These are phyloP conservation scores for Pangasius mekongensis DNA, from an alignment of 2,797 vertebrate species.

Conservation along the genomic window DNA sequence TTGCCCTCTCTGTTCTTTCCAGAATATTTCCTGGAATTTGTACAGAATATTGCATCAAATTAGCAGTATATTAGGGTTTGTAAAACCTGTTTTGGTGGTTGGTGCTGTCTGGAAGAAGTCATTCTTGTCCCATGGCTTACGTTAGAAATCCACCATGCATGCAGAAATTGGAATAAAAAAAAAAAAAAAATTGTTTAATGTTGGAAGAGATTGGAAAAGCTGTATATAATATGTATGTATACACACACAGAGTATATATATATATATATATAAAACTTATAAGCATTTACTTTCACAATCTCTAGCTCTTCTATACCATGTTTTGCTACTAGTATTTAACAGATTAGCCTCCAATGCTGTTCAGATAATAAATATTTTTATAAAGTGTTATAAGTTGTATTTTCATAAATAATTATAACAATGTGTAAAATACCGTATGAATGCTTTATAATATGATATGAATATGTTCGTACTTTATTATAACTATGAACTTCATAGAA, in stretches of 20 bases:
- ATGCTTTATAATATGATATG: no score
- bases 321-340: conserved; percentile 64
- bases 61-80: neutral
- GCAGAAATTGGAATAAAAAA: neutral
- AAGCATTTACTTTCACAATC: conserved; percentile 45
- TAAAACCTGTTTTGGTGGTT: neutral
- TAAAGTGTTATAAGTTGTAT: no score
- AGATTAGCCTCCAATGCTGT: conserved; percentile 50
- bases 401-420: no score
- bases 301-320: conserved; percentile 51
- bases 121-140: neutral
- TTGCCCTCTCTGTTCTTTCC: neutral
- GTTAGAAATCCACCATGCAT: neutral
- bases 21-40: no score
- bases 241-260: no score
- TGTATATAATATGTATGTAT: no score
- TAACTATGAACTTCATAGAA: no score
- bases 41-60: neutral
- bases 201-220: neutral
- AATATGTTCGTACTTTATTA: no score
- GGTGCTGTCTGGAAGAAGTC: neutral
- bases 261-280: neutral
- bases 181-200: neutral
- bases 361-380: neutral
- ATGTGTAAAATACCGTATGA: no score